Percentiles rank a stretch among this genome's conserved stretches.
Conservation (phyloP, 1,140 invertebrate species). For the Camponotus vicinus region DNA sequence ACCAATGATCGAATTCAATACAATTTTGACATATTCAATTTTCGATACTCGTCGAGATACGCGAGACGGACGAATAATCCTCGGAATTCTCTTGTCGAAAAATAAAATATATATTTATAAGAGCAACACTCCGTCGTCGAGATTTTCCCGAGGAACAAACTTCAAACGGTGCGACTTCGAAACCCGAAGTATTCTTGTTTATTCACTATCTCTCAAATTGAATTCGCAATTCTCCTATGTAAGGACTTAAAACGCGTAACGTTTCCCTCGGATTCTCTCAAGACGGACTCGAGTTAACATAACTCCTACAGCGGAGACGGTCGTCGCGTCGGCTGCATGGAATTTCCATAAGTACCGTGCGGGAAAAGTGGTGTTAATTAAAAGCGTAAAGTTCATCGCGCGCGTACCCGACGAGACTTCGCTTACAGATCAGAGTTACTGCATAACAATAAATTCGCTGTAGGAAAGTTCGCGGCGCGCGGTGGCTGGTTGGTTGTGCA, state of each 20-base stretch:
- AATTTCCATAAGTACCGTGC: conserved; percentile 48
- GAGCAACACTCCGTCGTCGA: no score
- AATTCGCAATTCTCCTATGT: conserved; percentile 20
- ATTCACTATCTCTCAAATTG: neutral
- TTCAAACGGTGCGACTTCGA: neutral
- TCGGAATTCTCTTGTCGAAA: neutral
- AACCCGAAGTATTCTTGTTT: neutral
- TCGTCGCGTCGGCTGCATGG: neutral
- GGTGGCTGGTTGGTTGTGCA: conserved; percentile 23
- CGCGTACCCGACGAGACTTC: conserved; percentile 26
- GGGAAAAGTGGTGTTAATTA: conserved; percentile 59
- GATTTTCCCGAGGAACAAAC: neutral
- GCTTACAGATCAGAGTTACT: conserved; percentile 29
- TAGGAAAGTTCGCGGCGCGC: conserved; percentile 31
- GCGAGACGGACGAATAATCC: neutral
- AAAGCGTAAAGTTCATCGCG: conserved; percentile 51
- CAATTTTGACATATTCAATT: neutral
- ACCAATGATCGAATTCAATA: neutral
- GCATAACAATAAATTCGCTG: conserved; percentile 60
- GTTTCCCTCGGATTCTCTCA: neutral
- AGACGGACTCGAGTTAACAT: no score
- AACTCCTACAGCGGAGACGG: no score
- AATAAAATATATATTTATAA: conserved; percentile 20
- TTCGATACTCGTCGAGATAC: neutral
- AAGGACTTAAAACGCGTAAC: neutral